Percentiles rank a stretch among this genome's conserved stretches.
Evolutionary conservation across 37 sponge, comb jelly and placozoan genomes (phyloP).

Genomic region (Beroe forskalii): DNA sequence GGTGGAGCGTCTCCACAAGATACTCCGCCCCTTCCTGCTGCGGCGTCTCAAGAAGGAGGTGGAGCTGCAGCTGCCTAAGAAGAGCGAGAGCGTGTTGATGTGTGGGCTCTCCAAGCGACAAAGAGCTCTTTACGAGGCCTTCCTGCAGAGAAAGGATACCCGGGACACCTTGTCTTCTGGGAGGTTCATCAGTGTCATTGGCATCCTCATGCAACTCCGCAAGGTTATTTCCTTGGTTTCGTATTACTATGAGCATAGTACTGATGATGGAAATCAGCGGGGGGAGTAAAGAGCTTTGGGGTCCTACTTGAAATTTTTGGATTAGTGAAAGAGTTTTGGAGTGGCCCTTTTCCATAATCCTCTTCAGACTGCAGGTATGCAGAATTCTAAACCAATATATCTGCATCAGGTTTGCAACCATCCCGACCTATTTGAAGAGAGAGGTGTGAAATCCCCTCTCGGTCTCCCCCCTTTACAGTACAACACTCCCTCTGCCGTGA

Average conservation of each 20-base stretch:
- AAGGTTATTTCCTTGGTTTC: no score
- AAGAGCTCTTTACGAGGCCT: conserved; percentile 96
- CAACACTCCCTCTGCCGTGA: conserved; percentile 52
- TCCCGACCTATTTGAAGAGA: conserved; percentile 96
- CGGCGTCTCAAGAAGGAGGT: conserved; percentile 93
- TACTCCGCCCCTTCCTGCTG: conserved; percentile 93
- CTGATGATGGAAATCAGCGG: no score
- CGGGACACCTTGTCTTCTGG: conserved; percentile 15
- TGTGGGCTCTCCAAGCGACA: conserved; percentile 95
- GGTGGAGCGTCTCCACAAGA: conserved; percentile 91
- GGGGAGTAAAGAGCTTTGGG: no score
- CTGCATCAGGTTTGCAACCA: conserved; percentile 99
- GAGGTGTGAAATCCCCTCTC: conserved; percentile 81
- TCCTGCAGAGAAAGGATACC: conserved; percentile 81
- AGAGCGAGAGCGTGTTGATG: conserved; percentile 87
- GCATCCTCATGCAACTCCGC: conserved; percentile 97
- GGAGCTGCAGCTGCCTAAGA: conserved; percentile 97
- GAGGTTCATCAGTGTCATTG: conserved; percentile 93
- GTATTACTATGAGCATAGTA: no score
- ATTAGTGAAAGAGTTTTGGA: no score
- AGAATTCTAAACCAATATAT: no score
- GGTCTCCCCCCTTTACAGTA: conserved; percentile 18
- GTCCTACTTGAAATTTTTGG: no score
- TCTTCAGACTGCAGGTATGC: no score
- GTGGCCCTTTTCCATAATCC: no score